Percentiles rank a stretch among this genome's conserved stretches.
These are phyloP conservation scores for Lasius fuliginosus DNA, from an alignment of 2,888 invertebrate genomes.

Conservation along the genomic window DNA sequence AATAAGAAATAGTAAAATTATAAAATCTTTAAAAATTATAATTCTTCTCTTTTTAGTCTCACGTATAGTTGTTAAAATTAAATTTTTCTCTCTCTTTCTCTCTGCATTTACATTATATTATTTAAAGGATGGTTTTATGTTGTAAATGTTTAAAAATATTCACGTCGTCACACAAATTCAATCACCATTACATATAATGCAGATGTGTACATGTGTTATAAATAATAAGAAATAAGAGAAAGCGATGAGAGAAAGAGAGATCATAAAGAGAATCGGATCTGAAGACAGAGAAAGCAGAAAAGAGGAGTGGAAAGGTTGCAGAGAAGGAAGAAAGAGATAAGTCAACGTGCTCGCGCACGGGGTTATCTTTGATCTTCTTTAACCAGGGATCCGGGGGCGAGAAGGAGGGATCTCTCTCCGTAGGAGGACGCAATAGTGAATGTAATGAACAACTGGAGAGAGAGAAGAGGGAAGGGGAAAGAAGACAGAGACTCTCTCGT, in stretches of 20 bases:
- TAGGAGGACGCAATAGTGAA: constrained; percentile 52
- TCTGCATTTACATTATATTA: neutral
- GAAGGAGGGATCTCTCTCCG: constrained; percentile 3
- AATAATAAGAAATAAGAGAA: neutral
- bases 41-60: neutral
- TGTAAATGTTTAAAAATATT: constrained; percentile 1
- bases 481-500: constrained; percentile 60
- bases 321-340: constrained; percentile 37
- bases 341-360: constrained; percentile 66
- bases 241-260: neutral
- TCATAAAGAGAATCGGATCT: neutral
- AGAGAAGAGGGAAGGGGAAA: constrained; percentile 18
- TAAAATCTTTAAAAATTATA: neutral
- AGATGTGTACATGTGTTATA: neutral
- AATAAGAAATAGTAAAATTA: neutral
- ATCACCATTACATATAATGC: neutral
- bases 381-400: constrained; percentile 65
- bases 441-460: constrained; percentile 25
- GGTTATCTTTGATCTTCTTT: constrained; percentile 78
- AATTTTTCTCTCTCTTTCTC: neutral
- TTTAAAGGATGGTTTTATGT: neutral
- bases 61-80: neutral
- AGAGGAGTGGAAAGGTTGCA: constrained; percentile 18
- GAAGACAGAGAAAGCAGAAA: constrained; percentile 25
- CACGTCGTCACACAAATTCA: neutral